Evolutionary conservation across 2,113 vertebrate genomes (phyloP), one percentile per base, ranked within the genome.

Genomic region (Tachycineta bicolor): DNA sequence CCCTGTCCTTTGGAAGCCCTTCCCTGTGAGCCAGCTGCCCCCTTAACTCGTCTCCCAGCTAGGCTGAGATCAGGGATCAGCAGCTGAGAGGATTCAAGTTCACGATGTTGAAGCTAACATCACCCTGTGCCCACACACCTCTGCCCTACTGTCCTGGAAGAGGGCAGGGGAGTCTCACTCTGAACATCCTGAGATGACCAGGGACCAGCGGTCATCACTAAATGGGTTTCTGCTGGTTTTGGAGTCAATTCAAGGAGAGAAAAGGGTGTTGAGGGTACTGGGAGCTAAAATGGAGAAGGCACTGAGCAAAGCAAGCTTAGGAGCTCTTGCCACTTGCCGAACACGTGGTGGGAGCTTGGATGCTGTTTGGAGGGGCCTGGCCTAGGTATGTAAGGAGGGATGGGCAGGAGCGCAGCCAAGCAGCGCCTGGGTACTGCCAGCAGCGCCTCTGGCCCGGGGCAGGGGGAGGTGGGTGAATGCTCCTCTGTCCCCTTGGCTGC

Each of bases 401-500:
- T 4, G 16, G 70, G 39, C 52, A 55, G 56, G 47, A 92, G 37
- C 12, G 1, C 6, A 1, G 39, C 39, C 47, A 25, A 47, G 73
- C 11, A 7, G 33, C 4, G 4, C 39, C 39, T 71, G 75, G 26
- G 68, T 83, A 5, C 55, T 23, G 47, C 81, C 7, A 9, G 55
- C n/a, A 94, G 59, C 37, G 3, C 41, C 49, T 69, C 77, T 74
- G 37, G 46, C 24, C 43, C 29, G 8, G 47, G 76, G 33, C 65
- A 75, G 29, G 28, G 26, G 8, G 10, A 78, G 24, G 18, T 3
- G 6, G 34, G 17, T 5, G 3, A 24, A 1, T 2, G 1, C 6
- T 58, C 17, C 47, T 90, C 44, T 3, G 2, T n/a, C 31, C 24
- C 19, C 39, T 88, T 1, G 2, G 25, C 49, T 90, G n/a, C 64